Evolutionary conservation across 2,113 vertebrate genomes (phyloP).

Genomic region (Anoplopoma fimbria): DNA sequence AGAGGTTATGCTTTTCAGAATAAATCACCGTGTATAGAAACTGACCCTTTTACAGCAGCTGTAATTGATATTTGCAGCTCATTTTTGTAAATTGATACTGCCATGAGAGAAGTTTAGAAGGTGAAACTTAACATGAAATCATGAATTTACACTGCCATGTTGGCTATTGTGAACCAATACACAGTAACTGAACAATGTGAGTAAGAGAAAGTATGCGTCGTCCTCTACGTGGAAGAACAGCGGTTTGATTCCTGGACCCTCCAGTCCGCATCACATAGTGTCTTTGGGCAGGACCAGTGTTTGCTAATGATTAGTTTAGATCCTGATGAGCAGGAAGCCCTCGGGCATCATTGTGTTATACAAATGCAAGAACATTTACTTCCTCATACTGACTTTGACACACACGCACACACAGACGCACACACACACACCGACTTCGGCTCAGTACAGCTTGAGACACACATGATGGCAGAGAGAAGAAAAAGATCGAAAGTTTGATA

Average conservation of each 20-base stretch:
- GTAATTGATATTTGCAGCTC: background rate
- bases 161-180: background rate
- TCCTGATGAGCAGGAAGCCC: background rate
- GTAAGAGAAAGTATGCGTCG: background rate
- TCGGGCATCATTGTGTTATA: background rate
- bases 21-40: background rate
- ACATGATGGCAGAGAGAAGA: too few relatives aligned
- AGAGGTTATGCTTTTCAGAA: constrained; percentile 9
- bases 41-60: background rate
- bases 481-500: too few relatives aligned
- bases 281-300: too few relatives aligned
- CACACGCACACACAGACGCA: too few relatives aligned
- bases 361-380: background rate
- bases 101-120: background rate
- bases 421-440: too few relatives aligned
- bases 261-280: background rate
- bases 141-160: background rate
- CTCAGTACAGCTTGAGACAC: too few relatives aligned
- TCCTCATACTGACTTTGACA: too few relatives aligned
- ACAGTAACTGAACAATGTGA: background rate
- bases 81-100: background rate
- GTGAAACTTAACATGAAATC: background rate
- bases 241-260: too few relatives aligned
- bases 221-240: background rate
- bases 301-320: background rate